Percentiles rank a stretch among this genome's conserved stretches.
Evolutionary conservation across 2,797 vertebrate species (phyloP).

Genomic region (Urosaurus nigricauda): DNA sequence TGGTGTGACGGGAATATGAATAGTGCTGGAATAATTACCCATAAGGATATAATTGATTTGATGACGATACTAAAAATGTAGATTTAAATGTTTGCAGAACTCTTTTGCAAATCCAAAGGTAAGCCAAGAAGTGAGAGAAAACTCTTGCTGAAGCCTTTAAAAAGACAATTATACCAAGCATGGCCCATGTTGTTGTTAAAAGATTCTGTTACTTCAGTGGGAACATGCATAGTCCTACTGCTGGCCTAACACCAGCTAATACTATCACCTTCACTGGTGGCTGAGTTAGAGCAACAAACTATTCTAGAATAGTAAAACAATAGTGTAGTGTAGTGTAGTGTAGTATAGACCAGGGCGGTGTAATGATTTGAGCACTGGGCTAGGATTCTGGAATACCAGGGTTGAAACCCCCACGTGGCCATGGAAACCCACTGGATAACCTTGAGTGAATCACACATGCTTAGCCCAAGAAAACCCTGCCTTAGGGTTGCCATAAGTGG

Average conservation of each 20-base stretch:
- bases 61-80: background rate
- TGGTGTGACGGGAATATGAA: too few relatives aligned
- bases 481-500: too few relatives aligned
- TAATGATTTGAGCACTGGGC: too few relatives aligned
- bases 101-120: background rate
- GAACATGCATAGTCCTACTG: constrained; percentile 4
- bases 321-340: background rate
- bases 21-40: too few relatives aligned
- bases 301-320: background rate
- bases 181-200: background rate
- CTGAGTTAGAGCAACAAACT: too few relatives aligned
- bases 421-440: too few relatives aligned
- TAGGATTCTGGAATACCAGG: too few relatives aligned
- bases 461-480: too few relatives aligned
- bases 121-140: background rate
- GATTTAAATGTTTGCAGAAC: background rate
- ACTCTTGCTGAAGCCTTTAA: background rate
- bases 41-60: too few relatives aligned
- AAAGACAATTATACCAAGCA: background rate
- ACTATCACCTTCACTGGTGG: constrained; percentile 57
- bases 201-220: background rate
- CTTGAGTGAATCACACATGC: too few relatives aligned
- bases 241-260: constrained; percentile 57
- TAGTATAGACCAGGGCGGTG: too few relatives aligned
- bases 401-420: too few relatives aligned